Evolutionary conservation across 2,113 vertebrate genomes (phyloP).

Genomic region (Danionella cerebrum): DNA sequence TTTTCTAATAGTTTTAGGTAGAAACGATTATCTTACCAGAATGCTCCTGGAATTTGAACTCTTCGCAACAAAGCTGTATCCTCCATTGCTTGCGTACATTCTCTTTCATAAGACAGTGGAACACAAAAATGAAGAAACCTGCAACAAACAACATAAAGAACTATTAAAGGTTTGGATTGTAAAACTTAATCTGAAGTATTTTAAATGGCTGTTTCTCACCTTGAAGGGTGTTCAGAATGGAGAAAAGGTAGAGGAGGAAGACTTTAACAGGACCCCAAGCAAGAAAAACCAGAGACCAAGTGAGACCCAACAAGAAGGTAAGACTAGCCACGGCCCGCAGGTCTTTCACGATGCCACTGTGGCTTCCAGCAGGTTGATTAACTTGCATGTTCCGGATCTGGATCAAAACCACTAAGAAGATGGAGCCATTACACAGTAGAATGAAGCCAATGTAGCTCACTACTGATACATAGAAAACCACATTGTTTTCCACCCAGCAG

Average conservation of each 20-base stretch:
- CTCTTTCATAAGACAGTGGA: slow-evolving; percentile 86
- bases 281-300: slow-evolving; percentile 78
- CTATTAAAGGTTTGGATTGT: neutral
- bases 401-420: slow-evolving; percentile 77
- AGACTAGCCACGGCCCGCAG: slow-evolving; percentile 75
- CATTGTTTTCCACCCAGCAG: slow-evolving; percentile 77
- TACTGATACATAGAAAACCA: slow-evolving; percentile 73
- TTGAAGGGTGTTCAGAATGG: slow-evolving; percentile 81
- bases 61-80: slow-evolving; percentile 69
- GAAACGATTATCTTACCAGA: slow-evolving; percentile 60
- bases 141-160: slow-evolving; percentile 20
- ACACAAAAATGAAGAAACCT: slow-evolving; percentile 86
- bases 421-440: slow-evolving; percentile 70
- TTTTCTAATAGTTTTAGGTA: neutral
- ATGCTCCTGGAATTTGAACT: slow-evolving; percentile 59
- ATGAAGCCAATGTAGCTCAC: slow-evolving; percentile 73
- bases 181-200: neutral
- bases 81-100: slow-evolving; percentile 77
- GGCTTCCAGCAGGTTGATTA: slow-evolving; percentile 58
- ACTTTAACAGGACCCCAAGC: slow-evolving; percentile 70
- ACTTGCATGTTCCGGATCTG: slow-evolving; percentile 71
- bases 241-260: slow-evolving; percentile 78
- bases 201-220: slow-evolving; percentile 50
- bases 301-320: slow-evolving; percentile 79
- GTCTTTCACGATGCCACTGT: slow-evolving; percentile 59